These are phyloP conservation scores for Venustaconcha ellipsiformis DNA, from an alignment of 1,140 invertebrate species.

Conservation along the genomic window DNA sequence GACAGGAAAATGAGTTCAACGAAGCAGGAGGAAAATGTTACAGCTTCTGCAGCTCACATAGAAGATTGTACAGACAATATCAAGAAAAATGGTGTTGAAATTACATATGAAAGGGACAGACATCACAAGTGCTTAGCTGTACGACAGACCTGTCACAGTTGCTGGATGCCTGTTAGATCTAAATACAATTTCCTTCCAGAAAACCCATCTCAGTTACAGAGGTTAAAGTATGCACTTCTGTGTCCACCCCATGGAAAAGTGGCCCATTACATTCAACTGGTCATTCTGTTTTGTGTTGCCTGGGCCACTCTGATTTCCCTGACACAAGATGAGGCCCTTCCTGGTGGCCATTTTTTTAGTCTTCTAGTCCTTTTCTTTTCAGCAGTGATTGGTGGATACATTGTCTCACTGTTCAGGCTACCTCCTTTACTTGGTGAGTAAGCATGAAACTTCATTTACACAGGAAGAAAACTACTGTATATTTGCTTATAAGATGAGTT, in stretches of 20 bases:
- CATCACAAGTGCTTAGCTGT: conserved; percentile 25
- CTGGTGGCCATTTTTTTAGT: conserved; percentile 84
- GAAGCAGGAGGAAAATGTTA: no score
- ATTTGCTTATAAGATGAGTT: background rate
- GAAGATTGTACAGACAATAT: no score
- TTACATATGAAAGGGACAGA: no score
- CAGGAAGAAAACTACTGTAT: background rate
- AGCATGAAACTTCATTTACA: background rate
- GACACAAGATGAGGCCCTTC: conserved; percentile 80
- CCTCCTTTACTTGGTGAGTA: conserved; percentile 77
- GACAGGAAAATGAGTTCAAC: no score
- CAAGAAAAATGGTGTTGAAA: no score
- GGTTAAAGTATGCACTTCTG: conserved; percentile 53
- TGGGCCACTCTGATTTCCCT: conserved; percentile 83
- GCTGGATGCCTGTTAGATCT: conserved; percentile 39
- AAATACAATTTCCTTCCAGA: conserved; percentile 49
- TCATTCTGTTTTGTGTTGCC: conserved; percentile 75
- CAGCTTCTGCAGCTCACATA: no score
- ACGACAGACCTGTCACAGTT: conserved; percentile 23
- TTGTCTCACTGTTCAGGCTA: conserved; percentile 80
- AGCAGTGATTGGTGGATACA: conserved; percentile 85
- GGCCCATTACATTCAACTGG: conserved; percentile 48
- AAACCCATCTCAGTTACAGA: conserved; percentile 34
- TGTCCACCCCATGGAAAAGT: conserved; percentile 66
- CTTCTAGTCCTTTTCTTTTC: conserved; percentile 74